Conservation (phyloP, 2,797 vertebrate species). For the Ctenopoma multispine region DNA sequence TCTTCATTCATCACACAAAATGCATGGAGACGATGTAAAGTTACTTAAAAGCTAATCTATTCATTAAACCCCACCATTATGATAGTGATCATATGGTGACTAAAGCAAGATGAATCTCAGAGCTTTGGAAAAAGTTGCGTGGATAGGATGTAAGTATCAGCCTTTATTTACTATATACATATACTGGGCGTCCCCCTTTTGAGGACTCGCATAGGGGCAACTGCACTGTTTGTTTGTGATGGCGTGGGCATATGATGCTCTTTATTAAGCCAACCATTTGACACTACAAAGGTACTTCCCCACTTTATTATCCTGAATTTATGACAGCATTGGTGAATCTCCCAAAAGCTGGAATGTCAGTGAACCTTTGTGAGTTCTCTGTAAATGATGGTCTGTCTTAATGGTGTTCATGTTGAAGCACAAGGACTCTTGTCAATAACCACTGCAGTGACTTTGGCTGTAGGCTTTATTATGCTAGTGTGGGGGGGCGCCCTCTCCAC, state of each 20-base stretch:
- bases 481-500: constrained; percentile 98
- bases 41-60: constrained; percentile 99
- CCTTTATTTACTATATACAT: constrained; percentile 97
- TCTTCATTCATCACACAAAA: constrained; percentile 87
- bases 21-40: constrained; percentile 99
- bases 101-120: constrained; percentile 99
- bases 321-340: constrained; percentile 14
- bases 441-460: constrained; percentile 88
- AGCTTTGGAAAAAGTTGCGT: constrained; percentile 99
- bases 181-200: constrained; percentile 97
- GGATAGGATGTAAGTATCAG: constrained; percentile 99
- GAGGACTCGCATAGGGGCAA: constrained; percentile 99
- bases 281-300: not conserved
- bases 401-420: constrained; percentile 83
- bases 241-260: constrained; percentile 14
- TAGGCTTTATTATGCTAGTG: constrained; percentile 88
- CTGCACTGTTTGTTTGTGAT: constrained; percentile 78
- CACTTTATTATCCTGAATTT: not conserved
- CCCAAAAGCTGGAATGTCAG: constrained; percentile 86
- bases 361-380: constrained; percentile 99
- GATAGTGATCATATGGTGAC: constrained; percentile 99
- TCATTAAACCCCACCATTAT: constrained; percentile 99
- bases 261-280: constrained; percentile 24
- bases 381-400: constrained; percentile 81
- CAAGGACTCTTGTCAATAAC: constrained; percentile 88